phyloP scores from a whole-genome alignment of 2,888 invertebrate species.

The Choristoneura rosaceana region DNA sequence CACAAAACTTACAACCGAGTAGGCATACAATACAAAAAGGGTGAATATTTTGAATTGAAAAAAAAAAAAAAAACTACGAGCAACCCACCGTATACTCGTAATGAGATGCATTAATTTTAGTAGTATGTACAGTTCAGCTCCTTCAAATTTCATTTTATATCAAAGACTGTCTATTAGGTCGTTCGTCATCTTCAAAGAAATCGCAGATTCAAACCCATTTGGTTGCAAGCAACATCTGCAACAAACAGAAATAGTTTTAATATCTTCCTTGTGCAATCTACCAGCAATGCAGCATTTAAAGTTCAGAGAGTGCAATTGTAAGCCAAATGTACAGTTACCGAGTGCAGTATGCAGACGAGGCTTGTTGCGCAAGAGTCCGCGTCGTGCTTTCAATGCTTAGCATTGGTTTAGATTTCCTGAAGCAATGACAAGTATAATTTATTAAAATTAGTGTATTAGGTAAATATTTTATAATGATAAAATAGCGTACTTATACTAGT shows the following conservation, averaged over 20 bases:
- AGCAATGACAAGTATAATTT: not conserved
- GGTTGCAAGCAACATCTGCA: constrained; percentile 20
- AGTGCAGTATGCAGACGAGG: constrained; percentile 44
- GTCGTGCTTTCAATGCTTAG: constrained; percentile 7
- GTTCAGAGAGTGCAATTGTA: constrained; percentile 40
- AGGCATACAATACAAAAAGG: too few relatives aligned
- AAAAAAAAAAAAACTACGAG: not conserved
- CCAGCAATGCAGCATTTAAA: constrained; percentile 35
- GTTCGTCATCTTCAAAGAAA: not conserved
- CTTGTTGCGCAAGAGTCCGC: constrained; percentile 39
- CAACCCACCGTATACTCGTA: too few relatives aligned
- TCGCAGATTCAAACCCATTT: not conserved
- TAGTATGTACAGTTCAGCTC: too few relatives aligned
- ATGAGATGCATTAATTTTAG: not conserved
- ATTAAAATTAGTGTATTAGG: too few relatives aligned
- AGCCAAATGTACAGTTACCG: constrained; percentile 41
- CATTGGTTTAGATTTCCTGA: not conserved
- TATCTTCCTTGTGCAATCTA: constrained; percentile 25
- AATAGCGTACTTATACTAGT: not conserved
- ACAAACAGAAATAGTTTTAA: constrained; percentile 35
- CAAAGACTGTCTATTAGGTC: not conserved
- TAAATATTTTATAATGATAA: not conserved
- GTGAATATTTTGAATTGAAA: not conserved
- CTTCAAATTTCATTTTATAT: not conserved
- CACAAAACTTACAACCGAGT: not conserved